Evolutionary conservation across 2,888 invertebrate species (phyloP), one percentile per base, ranked within the genome.

Genomic region (Idaea biselata): DNA sequence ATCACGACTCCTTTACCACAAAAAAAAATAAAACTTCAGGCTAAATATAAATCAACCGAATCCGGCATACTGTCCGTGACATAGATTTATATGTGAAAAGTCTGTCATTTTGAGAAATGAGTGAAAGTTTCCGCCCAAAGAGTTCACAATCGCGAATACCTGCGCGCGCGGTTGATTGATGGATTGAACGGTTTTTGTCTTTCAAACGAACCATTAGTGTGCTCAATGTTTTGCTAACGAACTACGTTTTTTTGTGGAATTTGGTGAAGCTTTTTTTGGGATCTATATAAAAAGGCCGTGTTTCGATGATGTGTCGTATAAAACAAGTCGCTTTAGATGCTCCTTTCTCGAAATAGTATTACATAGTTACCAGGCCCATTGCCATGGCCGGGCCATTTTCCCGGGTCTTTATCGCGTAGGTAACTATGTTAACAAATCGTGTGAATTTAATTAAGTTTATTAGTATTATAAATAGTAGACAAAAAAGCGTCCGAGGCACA

Each of bases 31-130:
- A 77, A 82, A 77, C 72, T 75, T 71, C 69, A 72, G 69, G 69
- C 73, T 76, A 78, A 67, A 76, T 75, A 82, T 83, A 83, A 83
- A 83, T 82, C 83, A 78, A 64, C 60, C 68, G 67, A 68, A 73
- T 74, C 70, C 74, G 71, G 68, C 73, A 74, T 70, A 72, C 71
- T 80, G 82, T 73, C 69, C 64, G 69, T 76, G 81, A 83, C 83
- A 74, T 69, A 73, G 81, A 81, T 81, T 80, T 81, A 81, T 81
- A 77, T 75, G 80, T 80, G 79, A 73, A 73, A 77, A 81, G 77
- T 82, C 79, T 79, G 82, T 82, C 82, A 84, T 80, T 84, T 79
- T 84, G 85, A 86, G 81, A 82, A 86, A 86, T 84, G 84, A 82
- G 79, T 78, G 68, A 72, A 78, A 82, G 78, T 82, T 83, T 77